These are phyloP conservation scores for Riparia riparia DNA, from an alignment of 2,113 vertebrate species.

Conservation along the genomic window DNA sequence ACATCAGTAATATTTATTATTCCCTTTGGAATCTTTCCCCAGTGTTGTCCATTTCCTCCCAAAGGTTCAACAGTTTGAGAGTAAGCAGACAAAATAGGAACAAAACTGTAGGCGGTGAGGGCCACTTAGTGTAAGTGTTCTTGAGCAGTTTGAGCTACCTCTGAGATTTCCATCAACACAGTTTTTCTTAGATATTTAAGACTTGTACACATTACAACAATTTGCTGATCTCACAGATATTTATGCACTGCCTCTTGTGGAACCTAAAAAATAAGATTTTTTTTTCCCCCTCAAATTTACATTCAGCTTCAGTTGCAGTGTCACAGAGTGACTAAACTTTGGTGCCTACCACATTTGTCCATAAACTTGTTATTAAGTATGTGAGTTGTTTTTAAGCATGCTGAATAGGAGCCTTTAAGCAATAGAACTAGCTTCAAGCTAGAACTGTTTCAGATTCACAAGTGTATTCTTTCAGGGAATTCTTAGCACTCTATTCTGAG, in stretches of 20 bases:
- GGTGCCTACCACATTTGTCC: background rate
- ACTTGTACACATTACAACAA: background rate
- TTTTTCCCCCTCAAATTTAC: background rate
- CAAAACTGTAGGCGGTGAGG: background rate
- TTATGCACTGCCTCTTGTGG: background rate
- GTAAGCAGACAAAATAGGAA: background rate
- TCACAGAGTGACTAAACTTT: background rate
- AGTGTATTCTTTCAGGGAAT: background rate
- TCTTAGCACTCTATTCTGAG: background rate
- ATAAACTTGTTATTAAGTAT: background rate
- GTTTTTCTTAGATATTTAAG: background rate
- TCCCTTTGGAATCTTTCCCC: background rate
- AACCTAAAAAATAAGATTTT: background rate
- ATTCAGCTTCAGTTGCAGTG: background rate
- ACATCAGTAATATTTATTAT: background rate
- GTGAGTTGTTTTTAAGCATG: background rate
- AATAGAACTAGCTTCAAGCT: background rate
- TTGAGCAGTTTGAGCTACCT: background rate
- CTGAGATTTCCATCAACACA: background rate
- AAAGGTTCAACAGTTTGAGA: background rate
- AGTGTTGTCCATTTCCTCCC: background rate
- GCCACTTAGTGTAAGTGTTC: background rate
- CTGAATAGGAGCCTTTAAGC: background rate
- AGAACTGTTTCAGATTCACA: background rate
- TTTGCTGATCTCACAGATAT: background rate